phyloP scores from a whole-genome alignment of 2,113 vertebrate species.

The Ceyx melanurus region DNA sequence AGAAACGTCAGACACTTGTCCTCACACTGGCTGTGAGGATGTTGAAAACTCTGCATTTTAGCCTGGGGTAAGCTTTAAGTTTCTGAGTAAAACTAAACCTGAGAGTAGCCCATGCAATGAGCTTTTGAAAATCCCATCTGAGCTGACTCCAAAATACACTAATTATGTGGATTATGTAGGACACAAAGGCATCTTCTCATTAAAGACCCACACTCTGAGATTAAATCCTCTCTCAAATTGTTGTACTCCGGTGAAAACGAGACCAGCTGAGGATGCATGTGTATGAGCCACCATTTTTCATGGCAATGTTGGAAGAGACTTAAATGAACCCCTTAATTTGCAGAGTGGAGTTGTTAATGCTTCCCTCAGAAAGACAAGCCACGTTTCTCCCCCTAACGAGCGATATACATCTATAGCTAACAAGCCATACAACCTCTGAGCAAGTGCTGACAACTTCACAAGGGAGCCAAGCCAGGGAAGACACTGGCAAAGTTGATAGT shows the following conservation, averaged over 20 bases:
- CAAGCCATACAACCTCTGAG: conserved; percentile 3
- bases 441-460: neutral
- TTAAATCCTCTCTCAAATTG: neutral
- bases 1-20: neutral
- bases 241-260: neutral
- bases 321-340: conserved; percentile 48
- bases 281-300: neutral
- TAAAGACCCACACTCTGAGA: neutral
- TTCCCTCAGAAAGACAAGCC: conserved; percentile 18
- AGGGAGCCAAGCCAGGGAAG: neutral
- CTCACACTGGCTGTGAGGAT: neutral
- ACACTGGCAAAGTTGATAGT: neutral
- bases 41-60: neutral
- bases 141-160: neutral
- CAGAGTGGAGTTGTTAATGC: conserved; percentile 30
- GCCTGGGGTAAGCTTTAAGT: neutral
- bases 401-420: conserved; percentile 26
- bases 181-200: conserved; percentile 30
- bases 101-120: neutral
- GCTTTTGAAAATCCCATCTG: conserved; percentile 4
- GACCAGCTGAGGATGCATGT: neutral
- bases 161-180: conserved; percentile 28
- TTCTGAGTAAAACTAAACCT: neutral
- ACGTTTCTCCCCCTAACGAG: conserved; percentile 19
- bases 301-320: neutral